A percentile compares a stretch with the other conserved stretches of the same genome.
Evolutionary conservation across 2,888 invertebrate genomes (phyloP).

Genomic region (Alcis repandata): DNA sequence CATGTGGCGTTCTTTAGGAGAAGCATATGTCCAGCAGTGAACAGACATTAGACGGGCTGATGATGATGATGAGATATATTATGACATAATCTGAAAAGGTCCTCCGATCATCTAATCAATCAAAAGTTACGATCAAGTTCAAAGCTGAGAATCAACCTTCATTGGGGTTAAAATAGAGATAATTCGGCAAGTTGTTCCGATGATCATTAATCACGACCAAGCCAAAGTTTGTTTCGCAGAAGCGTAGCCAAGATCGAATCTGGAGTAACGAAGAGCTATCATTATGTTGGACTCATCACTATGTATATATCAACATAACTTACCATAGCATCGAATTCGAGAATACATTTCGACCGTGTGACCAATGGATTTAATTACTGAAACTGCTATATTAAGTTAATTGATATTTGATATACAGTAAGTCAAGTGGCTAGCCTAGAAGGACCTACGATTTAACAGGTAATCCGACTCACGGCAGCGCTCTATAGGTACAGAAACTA

Average conservation of each 20-base stretch:
- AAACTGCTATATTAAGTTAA: too few species aligned
- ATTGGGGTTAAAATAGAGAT: slow-evolving; percentile 17
- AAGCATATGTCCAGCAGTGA: too few species aligned
- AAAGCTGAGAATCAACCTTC: slow-evolving; percentile 16
- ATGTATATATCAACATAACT: not conserved
- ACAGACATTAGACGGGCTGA: too few species aligned
- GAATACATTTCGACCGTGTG: too few species aligned
- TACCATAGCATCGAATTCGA: too few species aligned
- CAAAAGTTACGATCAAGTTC: slow-evolving; percentile 22
- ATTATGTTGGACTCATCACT: not conserved
- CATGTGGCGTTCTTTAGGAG: too few species aligned
- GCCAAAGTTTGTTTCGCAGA: not conserved
- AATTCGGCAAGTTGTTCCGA: slow-evolving; percentile 10
- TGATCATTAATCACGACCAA: slow-evolving; percentile 20
- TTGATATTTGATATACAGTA: too few species aligned
- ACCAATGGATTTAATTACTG: too few species aligned
- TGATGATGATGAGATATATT: not conserved
- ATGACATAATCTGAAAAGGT: not conserved
- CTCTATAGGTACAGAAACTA: too few species aligned
- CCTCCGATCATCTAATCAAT: slow-evolving; percentile 3
- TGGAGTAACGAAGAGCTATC: not conserved
- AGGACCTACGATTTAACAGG: too few species aligned
- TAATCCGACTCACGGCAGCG: too few species aligned
- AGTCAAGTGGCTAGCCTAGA: too few species aligned
- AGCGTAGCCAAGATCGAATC: slow-evolving; percentile 3